Evolutionary conservation across 2,113 vertebrate species (phyloP), one percentile per base, ranked within the genome.

Genomic region (Pomatostomus ruficeps): DNA sequence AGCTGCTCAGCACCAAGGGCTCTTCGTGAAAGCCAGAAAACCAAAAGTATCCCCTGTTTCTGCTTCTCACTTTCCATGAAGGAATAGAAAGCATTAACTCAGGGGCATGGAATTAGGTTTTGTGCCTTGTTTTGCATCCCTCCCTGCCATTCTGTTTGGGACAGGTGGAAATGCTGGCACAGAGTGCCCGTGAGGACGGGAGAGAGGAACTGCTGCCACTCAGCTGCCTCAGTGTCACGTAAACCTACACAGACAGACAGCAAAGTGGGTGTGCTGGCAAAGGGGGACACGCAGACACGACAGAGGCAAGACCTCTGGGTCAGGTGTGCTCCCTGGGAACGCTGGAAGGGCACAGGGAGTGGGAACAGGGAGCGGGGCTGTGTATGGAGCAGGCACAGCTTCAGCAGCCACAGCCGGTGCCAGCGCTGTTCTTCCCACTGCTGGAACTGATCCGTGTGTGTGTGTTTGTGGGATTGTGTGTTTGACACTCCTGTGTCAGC

Each of bases 361-460:
- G n/a, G n/a, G n/a, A n/a, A n/a, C n/a, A 20, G 48, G n/a, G n/a
- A 49, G 3, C 0, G 29, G 49, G 22, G 9, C 70, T 51, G 29
- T 7, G 4, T 25, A 8, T 14, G 8, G 45, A 15, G 25, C 2
- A 0, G 61, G 76, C 9, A 1, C 71, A 19, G 14, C 1, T 24
- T n/a, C 73, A 58, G 40, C 33, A 46, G 52, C 48, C 40, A 1
- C 38, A 17, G 78, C 51, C 51, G 52, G 25, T 10, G 45, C 5
- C 3, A n/a, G 29, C 33, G 58, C 43, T n/a, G 67, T 55, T 12
- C 35, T 61, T 68, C 35, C 0, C 0, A 5, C 85, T 84, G 59
- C 73, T 81, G 55, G 36, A 36, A 38, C 51, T 68, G 33, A 17
- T 36, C 1, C 0, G 0, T 28, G 19, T 3, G 3, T 1, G 1